Conservation (phyloP, 2,113 vertebrate species). For the Orycteropus afer region DNA sequence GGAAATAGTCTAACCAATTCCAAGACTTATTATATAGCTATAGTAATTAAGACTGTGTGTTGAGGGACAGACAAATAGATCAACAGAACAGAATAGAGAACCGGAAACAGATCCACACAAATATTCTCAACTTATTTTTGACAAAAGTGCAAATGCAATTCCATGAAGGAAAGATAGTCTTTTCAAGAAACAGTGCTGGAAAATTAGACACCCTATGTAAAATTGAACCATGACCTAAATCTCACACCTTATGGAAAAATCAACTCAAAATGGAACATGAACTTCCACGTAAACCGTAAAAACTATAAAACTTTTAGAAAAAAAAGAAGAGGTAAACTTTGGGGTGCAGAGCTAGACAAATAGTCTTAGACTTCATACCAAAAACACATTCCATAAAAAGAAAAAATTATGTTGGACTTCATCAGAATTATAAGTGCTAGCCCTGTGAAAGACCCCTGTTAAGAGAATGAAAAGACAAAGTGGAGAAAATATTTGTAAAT, state of each 20-base stretch:
- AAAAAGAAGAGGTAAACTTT: not conserved
- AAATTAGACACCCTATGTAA: not conserved
- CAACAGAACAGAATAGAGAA: not conserved
- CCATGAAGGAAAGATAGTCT: not conserved
- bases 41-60: not conserved
- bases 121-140: no score
- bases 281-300: not conserved
- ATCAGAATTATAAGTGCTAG: not conserved
- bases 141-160: not conserved
- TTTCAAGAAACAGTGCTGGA: not conserved
- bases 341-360: not conserved
- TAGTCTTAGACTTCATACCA: not conserved
- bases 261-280: not conserved
- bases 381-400: not conserved
- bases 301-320: not conserved
- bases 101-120: not conserved
- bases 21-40: not conserved
- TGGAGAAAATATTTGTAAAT: not conserved
- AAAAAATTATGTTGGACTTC: not conserved
- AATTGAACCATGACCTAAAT: not conserved
- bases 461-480: not conserved
- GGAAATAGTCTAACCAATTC: not conserved
- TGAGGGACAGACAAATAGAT: not conserved
- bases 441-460: not conserved
- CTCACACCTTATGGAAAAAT: not conserved